These are phyloP conservation scores for Diceros bicornis DNA, from an alignment of 2,797 vertebrate genomes.

Conservation along the genomic window DNA sequence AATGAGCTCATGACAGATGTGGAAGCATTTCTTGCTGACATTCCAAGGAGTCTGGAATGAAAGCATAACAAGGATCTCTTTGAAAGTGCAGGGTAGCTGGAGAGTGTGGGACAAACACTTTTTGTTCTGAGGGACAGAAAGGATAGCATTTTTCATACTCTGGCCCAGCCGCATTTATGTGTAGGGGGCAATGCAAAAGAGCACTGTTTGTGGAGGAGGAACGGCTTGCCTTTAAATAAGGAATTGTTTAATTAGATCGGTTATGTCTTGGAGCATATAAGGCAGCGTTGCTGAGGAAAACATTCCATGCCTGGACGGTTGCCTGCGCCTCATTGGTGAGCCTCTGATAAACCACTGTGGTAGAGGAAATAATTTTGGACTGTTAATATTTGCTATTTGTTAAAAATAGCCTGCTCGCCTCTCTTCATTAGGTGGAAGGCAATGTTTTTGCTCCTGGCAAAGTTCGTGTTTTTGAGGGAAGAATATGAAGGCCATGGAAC, in stretches of 20 bases:
- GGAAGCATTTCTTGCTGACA: constrained; percentile 70
- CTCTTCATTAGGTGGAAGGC: constrained; percentile 56
- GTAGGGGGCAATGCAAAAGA: constrained; percentile 20
- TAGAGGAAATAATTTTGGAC: neutral
- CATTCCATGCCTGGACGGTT: neutral
- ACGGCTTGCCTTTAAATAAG: constrained; percentile 67
- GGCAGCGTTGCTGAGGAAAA: neutral
- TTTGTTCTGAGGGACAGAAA: constrained; percentile 65
- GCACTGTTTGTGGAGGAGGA: neutral
- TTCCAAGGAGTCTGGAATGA: constrained; percentile 67
- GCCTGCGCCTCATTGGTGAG: neutral
- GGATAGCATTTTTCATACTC: constrained; percentile 34
- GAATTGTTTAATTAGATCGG: constrained; percentile 60
- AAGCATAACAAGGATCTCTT: constrained; percentile 65
- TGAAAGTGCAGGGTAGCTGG: neutral
- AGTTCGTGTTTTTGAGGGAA: neutral
- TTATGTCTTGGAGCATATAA: constrained; percentile 58
- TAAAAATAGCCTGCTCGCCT: constrained; percentile 69
- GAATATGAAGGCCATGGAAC: neutral
- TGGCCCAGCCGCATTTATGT: neutral
- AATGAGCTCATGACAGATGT: constrained; percentile 49
- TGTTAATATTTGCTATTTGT: constrained; percentile 69
- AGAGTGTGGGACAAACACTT: constrained; percentile 41
- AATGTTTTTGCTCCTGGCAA: constrained; percentile 20
- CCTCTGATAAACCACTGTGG: neutral